Evolutionary conservation across 2,797 vertebrate species (phyloP).

Genomic region (Enteromius argenteus): DNA sequence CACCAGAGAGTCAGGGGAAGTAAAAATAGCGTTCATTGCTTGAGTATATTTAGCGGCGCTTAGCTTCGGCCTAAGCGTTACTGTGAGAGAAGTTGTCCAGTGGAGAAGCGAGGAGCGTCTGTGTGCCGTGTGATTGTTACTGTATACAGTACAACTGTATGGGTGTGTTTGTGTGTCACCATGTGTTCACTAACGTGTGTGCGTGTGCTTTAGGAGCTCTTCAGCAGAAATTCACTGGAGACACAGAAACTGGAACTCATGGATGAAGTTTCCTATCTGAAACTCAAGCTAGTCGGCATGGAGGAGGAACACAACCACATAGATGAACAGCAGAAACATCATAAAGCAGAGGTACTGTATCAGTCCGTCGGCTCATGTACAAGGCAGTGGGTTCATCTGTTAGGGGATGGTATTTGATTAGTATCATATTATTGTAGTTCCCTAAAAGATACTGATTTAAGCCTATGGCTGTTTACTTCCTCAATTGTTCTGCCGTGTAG

Average conservation of each 20-base stretch:
- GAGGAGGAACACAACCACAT: constrained; percentile 82
- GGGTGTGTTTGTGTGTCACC: constrained; percentile 38
- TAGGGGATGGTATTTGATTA: not conserved
- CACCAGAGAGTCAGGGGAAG: constrained; percentile 57
- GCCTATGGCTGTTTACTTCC: not conserved
- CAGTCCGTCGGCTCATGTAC: not conserved
- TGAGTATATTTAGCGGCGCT: constrained; percentile 79
- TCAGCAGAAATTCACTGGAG: constrained; percentile 91
- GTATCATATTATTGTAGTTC: not conserved
- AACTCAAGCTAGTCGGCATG: constrained; percentile 92
- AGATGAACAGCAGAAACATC: constrained; percentile 83
- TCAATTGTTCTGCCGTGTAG: not conserved
- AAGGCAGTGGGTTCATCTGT: not conserved
- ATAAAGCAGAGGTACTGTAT: constrained; percentile 88
- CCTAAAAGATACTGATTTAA: not conserved
- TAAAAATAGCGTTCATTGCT: constrained; percentile 75
- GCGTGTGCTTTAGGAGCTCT: constrained; percentile 83
- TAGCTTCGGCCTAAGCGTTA: constrained; percentile 60
- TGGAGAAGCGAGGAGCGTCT: constrained; percentile 49
- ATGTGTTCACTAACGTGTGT: constrained; percentile 40
- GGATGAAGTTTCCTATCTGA: constrained; percentile 93
- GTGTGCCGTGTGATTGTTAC: constrained; percentile 39
- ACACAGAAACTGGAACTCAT: constrained; percentile 95
- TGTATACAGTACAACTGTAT: constrained; percentile 29
- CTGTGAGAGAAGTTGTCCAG: constrained; percentile 66